Evolutionary conservation across 1,140 invertebrate genomes (phyloP), one percentile per base, ranked within the genome.

Genomic region (Zaprionus davidi): DNA sequence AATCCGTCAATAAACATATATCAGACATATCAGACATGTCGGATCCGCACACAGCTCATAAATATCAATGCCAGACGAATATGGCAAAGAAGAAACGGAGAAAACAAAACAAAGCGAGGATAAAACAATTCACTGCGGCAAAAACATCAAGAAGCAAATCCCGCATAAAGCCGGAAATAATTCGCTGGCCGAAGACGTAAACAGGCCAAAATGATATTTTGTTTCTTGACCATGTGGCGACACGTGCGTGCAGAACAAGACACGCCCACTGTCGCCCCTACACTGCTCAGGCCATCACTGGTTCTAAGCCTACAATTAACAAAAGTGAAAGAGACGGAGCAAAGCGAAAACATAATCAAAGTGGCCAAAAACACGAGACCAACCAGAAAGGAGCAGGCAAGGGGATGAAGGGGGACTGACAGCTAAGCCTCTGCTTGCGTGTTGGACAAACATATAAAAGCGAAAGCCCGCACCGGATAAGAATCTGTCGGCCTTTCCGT

Each of bases 281-380:
- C 51, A 5, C 63, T 38, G 20, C 15, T 12, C 12, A 5, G 3
- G 12, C 34, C n/a, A 56, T 71, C 55, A 58, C 53, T 71, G 66
- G 28, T 38, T 17, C 34, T 28, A 31, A 41, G 63, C 58, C 64
- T 58, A 78, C 70, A 60, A 85, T 86, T 85, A 82, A 71, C 75
- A 72, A 75, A 63, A 58, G 59, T n/a, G 51, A 64, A 53, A 26
- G 51, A 58, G 24, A 22, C 41, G 60, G 64, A 55, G 46, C 65
- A 56, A 74, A 71, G 49, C 59, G 55, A 71, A 78, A 71, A 65
- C 34, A 67, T 69, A 60, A 66, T 64, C 68, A 76, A 72, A 76
- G 60, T 67, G 60, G 56, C 26, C 63, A 55, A 56, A 64, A 60
- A 53, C 36, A 55, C 70, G 44, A 51, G 34, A 7, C 5, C 53